phyloP scores from a whole-genome alignment of 2,797 vertebrate genomes.

The Malacoctenus gilli region DNA sequence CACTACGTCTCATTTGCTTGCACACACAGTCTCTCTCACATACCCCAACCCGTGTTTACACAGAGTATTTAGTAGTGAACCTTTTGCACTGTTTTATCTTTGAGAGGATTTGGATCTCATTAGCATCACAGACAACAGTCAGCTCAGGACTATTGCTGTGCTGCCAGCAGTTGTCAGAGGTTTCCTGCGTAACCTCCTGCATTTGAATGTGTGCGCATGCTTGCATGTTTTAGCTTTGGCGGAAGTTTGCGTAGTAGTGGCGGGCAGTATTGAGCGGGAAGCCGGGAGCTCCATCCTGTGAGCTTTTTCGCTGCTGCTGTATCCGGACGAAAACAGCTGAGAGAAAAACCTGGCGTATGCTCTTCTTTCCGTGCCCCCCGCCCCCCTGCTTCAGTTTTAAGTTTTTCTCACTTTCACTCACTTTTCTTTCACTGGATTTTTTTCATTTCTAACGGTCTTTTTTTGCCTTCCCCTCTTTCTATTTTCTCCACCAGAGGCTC shows the following conservation, averaged over 20 bases:
- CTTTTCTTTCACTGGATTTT: constrained; percentile 10
- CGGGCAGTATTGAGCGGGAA: constrained; percentile 71
- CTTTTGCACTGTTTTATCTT: not conserved
- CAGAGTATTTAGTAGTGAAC: no score
- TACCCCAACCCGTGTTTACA: not conserved
- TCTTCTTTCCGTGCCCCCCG: constrained; percentile 29
- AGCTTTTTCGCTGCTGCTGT: constrained; percentile 48
- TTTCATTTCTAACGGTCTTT: constrained; percentile 13
- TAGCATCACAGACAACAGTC: not conserved
- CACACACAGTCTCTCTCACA: constrained; percentile 27
- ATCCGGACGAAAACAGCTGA: constrained; percentile 65
- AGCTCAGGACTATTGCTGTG: not conserved
- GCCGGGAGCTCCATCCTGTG: constrained; percentile 45
- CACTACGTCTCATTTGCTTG: constrained; percentile 14
- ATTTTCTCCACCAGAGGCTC: constrained; percentile 55
- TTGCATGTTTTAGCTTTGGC: constrained; percentile 42
- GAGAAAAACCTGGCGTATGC: constrained; percentile 50
- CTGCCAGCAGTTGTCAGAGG: constrained; percentile 23
- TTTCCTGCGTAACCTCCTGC: constrained; percentile 39
- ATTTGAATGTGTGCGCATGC: constrained; percentile 45
- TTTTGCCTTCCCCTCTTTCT: constrained; percentile 25
- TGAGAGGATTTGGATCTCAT: constrained; percentile 3
- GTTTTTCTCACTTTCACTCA: constrained; percentile 48
- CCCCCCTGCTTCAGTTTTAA: constrained; percentile 4
- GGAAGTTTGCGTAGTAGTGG: constrained; percentile 62